phyloP scores from a whole-genome alignment of 2,888 invertebrate genomes.

The Phyto melanocephala region DNA sequence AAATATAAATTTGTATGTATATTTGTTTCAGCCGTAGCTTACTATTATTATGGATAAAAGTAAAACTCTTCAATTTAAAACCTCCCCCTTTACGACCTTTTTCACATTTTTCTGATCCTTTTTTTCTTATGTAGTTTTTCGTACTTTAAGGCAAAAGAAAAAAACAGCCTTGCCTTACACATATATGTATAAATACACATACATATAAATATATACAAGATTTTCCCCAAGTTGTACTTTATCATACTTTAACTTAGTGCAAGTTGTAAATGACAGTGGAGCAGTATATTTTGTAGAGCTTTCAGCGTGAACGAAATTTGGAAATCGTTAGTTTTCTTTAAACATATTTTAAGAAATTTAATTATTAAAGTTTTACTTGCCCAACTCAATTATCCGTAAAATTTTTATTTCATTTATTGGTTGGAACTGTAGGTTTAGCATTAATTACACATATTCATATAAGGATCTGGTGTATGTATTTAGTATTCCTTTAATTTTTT shows the following conservation, averaged over 20 bases:
- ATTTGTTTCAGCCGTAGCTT: constrained; percentile 42
- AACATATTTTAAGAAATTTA: too few species aligned
- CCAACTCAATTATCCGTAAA: too few species aligned
- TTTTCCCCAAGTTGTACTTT: constrained; percentile 22
- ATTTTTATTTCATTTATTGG: too few species aligned
- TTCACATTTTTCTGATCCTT: background rate
- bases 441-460: too few species aligned
- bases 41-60: constrained; percentile 62
- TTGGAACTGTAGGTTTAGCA: too few species aligned
- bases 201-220: constrained; percentile 15
- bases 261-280: constrained; percentile 5
- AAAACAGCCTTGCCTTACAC: constrained; percentile 28
- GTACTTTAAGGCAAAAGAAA: background rate
- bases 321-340: too few species aligned
- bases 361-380: too few species aligned
- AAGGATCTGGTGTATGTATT: too few species aligned
- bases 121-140: background rate
- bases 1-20: background rate
- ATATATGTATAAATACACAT: background rate
- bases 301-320: too few species aligned
- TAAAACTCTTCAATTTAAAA: constrained; percentile 62
- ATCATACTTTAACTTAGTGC: background rate
- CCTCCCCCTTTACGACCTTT: constrained; percentile 52
- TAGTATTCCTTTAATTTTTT: too few species aligned
- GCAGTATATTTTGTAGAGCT: background rate